Evolutionary conservation across 2,888 invertebrate genomes (phyloP), one percentile per base, ranked within the genome.

Genomic region (Oligia fasciuncula): DNA sequence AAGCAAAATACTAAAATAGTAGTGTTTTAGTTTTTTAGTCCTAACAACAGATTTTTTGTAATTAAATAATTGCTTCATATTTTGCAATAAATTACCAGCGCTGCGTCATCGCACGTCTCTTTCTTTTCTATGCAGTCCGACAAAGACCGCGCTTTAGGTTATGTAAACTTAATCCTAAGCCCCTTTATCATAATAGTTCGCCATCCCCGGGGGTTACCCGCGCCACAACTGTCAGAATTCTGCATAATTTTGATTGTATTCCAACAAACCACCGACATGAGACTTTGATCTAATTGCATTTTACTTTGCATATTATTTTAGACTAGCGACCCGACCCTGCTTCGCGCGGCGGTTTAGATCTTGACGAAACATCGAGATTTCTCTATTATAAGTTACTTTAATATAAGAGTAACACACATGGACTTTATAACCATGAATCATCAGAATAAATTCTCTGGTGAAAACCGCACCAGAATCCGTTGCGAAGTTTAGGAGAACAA

Each of bases 171-270:
- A 29, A 29, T 29, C 29, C 29, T 29, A 29, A 29, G 29, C 1
- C 29, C 29, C 29, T 29, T 29, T 29, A 66, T 63, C 70, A 66
- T 46, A 23, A 1, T 40, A 29, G 43, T 70, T 62, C 9, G 0
- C 4, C 5, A 54, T 17, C 1, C 63, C 23, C 35, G 2, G 19
- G 54, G 51, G 46, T 65, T 14, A 4, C n/a, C 17, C 17, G n/a
- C 29, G 63, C 14, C 14, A 17, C 23, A 46, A 54, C 70, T 70
- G 73, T 82, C 77, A 57, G 35, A 66, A 40, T 76, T 67, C 8
- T 29, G 46, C n/a, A 35, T 65, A 73, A 77, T 83, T 82, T 73
- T 63, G 73, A 74, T 77, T 74, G 73, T 57, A 66, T 82, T 73
- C 57, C 49, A 19, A 66, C 73, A 77, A 82, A 73, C 73, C 29